Evolutionary conservation across 2,797 vertebrate species (phyloP).

Genomic region (Chanos chanos): DNA sequence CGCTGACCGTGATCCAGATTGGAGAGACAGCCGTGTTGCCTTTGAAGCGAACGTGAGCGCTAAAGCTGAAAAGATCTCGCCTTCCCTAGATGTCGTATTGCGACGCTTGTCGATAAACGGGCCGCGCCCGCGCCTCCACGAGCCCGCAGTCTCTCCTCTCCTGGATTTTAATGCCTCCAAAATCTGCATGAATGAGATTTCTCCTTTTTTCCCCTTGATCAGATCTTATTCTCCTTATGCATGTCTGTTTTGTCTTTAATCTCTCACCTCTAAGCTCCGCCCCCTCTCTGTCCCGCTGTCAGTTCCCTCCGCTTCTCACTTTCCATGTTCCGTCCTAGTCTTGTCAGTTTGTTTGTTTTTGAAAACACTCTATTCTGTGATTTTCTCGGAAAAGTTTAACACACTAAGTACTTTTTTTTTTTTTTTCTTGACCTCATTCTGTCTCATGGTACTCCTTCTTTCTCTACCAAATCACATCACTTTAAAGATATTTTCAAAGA

Average conservation of each 20-base stretch:
- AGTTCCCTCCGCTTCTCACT: no score
- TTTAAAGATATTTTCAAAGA: no score
- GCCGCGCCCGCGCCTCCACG: slow-evolving; percentile 1
- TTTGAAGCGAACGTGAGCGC: no score
- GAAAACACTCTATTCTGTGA: no score
- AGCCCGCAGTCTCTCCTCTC: slow-evolving; percentile 9
- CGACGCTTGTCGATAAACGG: neutral
- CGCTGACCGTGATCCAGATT: slow-evolving; percentile 15
- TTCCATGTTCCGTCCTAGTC: no score
- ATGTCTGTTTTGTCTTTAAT: slow-evolving; percentile 19
- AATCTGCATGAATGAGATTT: slow-evolving; percentile 26
- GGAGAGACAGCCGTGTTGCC: slow-evolving; percentile 14
- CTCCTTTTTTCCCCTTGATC: neutral
- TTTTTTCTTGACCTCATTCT: no score
- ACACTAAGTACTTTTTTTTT: no score
- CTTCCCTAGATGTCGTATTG: slow-evolving; percentile 8
- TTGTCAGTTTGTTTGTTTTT: no score
- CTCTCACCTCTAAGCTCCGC: neutral
- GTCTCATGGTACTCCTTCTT: no score
- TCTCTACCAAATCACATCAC: no score
- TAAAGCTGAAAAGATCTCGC: neutral
- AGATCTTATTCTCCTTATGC: slow-evolving; percentile 6
- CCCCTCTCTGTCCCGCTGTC: no score
- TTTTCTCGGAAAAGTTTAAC: no score
- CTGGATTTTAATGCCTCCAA: slow-evolving; percentile 15